phyloP scores from a whole-genome alignment of 2,888 invertebrate genomes.

The Choreutis nemorana region DNA sequence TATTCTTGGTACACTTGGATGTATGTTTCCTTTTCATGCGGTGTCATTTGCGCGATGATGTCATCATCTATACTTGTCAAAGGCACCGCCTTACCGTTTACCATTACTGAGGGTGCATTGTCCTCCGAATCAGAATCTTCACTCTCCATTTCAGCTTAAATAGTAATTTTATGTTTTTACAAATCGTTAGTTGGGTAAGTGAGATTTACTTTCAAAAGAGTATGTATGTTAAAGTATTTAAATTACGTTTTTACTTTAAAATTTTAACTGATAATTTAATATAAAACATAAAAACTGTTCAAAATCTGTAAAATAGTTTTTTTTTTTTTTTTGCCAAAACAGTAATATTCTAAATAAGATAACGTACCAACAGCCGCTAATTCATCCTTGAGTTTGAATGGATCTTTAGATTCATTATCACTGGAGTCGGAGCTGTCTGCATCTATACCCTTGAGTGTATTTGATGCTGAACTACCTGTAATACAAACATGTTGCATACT shows the following conservation, averaged over 20 bases:
- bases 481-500: too few species aligned
- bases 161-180: not conserved
- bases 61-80: slow-evolving; percentile 87
- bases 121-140: slow-evolving; percentile 82
- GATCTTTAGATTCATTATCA: slow-evolving; percentile 73
- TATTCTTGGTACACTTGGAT: slow-evolving; percentile 94
- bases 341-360: not conserved
- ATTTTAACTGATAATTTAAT: not conserved
- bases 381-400: slow-evolving; percentile 70
- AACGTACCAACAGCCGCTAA: slow-evolving; percentile 69
- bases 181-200: not conserved
- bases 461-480: slow-evolving; percentile 56
- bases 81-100: slow-evolving; percentile 80
- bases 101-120: slow-evolving; percentile 81
- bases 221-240: not conserved
- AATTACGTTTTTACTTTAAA: not conserved
- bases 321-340: not conserved
- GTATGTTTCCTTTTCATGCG: slow-evolving; percentile 91
- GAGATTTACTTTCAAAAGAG: not conserved
- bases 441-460: slow-evolving; percentile 69
- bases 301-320: not conserved
- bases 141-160: slow-evolving; percentile 73
- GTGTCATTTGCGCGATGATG: slow-evolving; percentile 89
- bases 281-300: not conserved
- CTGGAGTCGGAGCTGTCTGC: slow-evolving; percentile 77